These are phyloP conservation scores for Panulirus ornatus DNA, from an alignment of 1,140 invertebrate species.

Conservation along the genomic window DNA sequence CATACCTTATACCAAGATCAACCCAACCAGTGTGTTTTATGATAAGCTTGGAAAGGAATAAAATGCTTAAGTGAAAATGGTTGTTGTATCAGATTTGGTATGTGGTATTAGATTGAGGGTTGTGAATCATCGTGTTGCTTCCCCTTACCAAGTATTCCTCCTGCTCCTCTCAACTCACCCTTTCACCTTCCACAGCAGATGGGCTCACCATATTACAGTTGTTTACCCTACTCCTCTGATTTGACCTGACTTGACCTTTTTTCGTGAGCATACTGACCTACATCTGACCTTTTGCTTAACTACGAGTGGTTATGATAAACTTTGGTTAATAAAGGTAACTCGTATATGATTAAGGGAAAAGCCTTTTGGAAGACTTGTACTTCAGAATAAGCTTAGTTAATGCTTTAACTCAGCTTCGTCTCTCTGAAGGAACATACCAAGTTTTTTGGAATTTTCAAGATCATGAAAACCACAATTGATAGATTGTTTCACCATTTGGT, in stretches of 20 bases:
- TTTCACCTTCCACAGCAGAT: not conserved
- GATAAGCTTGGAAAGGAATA: not conserved
- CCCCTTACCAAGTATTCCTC: not conserved
- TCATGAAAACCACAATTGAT: no score
- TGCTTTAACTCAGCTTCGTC: no score
- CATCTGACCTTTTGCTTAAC: slow-evolving; percentile 44
- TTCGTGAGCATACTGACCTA: slow-evolving; percentile 61
- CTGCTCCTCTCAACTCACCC: not conserved
- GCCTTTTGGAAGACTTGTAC: no score
- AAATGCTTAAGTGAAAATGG: not conserved
- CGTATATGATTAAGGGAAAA: no score
- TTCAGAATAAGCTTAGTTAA: no score
- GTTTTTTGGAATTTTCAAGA: no score
- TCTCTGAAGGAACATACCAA: no score
- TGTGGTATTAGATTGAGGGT: slow-evolving; percentile 18
- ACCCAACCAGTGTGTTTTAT: not conserved
- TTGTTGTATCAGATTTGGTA: not conserved
- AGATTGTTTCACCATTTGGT: no score
- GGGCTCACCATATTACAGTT: not conserved
- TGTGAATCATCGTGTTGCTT: slow-evolving; percentile 24
- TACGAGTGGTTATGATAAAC: slow-evolving; percentile 26
- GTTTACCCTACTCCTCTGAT: not conserved
- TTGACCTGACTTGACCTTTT: slow-evolving; percentile 67
- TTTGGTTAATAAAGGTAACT: slow-evolving; percentile 7
- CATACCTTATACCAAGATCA: slow-evolving; percentile 11